Evolutionary conservation across 2,888 invertebrate species (phyloP), one percentile per base, ranked within the genome.

Genomic region (Dichetophora obliterata): DNA sequence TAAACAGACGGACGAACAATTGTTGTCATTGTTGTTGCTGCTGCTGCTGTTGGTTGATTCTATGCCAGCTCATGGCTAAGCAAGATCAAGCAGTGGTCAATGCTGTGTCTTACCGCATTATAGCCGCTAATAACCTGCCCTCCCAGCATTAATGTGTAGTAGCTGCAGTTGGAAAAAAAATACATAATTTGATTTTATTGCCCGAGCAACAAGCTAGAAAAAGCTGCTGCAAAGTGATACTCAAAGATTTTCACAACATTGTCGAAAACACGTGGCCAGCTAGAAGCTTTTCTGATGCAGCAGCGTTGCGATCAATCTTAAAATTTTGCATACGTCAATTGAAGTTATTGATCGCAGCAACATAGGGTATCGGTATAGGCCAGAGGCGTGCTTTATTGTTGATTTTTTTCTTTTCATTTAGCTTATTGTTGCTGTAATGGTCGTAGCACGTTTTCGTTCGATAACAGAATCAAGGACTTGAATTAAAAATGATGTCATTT

Each of bases 391-490:
- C 73, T 24, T 5, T 24, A 11, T 37, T 66, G 24, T 22, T 68
- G 22, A 24, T 34, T 16, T 27, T 2, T n/a, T 22, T 48, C 14
- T 14, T 50, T 14, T 48, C 24, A 14, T 68, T 50, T 48, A 1
- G 8, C 14, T 63, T 4, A 11, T 68, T 50, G 27, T 68, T 68
- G 16, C 22, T 66, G 0, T 14, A 59, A 5, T 65, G 31, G 54
- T 19, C 31, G 43, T 31, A 37, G 65, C 66, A 74, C 65, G 74
- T 66, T 66, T 74, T 65, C 54, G 43, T 66, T 34, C 50, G 63
- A 63, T 52, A 54, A 31, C 50, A 52, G 37, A 65, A 74, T 66
- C 74, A 74, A 66, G 74, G 74, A 74, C 74, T 65, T 54, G 63
- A 19, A 9, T 65, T 74, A 6, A 31, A 50, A 65, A 74, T 54